phyloP scores from a whole-genome alignment of 2,888 invertebrate genomes.

The Drosophila demipolita region DNA sequence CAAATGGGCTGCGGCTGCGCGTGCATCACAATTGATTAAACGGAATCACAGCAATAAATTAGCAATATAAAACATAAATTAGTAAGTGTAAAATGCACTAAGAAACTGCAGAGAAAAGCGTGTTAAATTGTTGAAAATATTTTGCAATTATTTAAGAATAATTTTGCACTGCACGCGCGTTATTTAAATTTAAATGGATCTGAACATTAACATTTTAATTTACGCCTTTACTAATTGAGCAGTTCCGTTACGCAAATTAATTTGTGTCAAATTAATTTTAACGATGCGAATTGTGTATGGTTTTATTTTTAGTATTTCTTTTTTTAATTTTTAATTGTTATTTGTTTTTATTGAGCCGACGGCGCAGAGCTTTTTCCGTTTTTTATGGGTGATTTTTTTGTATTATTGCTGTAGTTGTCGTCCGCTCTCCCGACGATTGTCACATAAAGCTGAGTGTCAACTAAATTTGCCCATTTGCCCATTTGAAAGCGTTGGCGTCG shows the following conservation, averaged over 20 bases:
- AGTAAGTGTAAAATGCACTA: constrained; percentile 3
- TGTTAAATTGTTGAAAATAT: constrained; percentile 30
- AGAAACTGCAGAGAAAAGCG: constrained; percentile 19
- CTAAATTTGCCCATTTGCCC: constrained; percentile 62
- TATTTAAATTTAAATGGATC: constrained; percentile 18
- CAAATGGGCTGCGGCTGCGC: constrained; percentile 39
- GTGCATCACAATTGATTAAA: constrained; percentile 36
- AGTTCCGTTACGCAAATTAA: constrained; percentile 76
- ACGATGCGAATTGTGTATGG: constrained; percentile 38
- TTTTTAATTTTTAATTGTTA: constrained; percentile 11
- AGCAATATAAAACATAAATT: constrained; percentile 19
- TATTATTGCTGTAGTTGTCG: constrained; percentile 39
- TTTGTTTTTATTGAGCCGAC: constrained; percentile 49
- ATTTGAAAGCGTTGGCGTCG: constrained; percentile 52
- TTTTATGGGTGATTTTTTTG: background rate
- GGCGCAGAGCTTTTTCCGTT: constrained; percentile 53
- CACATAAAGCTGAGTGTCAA: constrained; percentile 79
- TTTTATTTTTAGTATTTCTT: constrained; percentile 11
- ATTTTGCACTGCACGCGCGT: constrained; percentile 57
- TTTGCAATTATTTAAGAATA: constrained; percentile 10
- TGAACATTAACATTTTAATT: constrained; percentile 18
- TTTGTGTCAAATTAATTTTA: constrained; percentile 65
- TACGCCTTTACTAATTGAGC: constrained; percentile 57
- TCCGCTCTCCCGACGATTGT: constrained; percentile 77
- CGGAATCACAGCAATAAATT: constrained; percentile 22